A percentile compares a stretch with the other conserved stretches of the same genome.
phyloP scores from a whole-genome alignment of 2,888 invertebrate genomes.

The Reticulitermes lucifugus region DNA sequence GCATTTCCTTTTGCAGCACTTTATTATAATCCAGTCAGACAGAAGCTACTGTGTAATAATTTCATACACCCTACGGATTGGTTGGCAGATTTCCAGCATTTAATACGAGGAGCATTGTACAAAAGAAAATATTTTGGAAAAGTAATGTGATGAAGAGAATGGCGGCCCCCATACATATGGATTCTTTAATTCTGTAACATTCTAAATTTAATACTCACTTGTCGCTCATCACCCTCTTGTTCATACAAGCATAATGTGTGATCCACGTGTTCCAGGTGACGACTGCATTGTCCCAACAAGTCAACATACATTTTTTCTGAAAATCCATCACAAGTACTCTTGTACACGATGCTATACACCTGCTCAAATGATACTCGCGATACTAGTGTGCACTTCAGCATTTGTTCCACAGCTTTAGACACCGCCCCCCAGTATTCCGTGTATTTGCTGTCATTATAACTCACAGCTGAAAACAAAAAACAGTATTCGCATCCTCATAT shows the following conservation, averaged over 20 bases:
- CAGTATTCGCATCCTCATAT: background rate
- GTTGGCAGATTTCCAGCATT: no score
- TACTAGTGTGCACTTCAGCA: slow-evolving; percentile 45
- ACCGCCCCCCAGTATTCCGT: slow-evolving; percentile 48
- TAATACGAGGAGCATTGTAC: no score
- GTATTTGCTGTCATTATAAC: slow-evolving; percentile 28
- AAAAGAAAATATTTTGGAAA: no score
- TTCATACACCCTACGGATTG: no score
- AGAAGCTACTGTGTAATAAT: no score
- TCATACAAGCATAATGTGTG: slow-evolving; percentile 39
- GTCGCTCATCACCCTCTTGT: background rate
- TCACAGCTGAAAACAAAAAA: slow-evolving; percentile 12
- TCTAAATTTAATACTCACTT: slow-evolving; percentile 16
- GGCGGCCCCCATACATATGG: no score
- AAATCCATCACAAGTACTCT: slow-evolving; percentile 52
- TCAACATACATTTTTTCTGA: slow-evolving; percentile 52
- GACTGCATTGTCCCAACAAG: slow-evolving; percentile 48
- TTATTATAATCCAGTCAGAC: no score
- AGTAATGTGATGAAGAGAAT: no score
- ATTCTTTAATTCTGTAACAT: no score
- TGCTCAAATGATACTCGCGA: slow-evolving; percentile 52
- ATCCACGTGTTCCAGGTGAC: slow-evolving; percentile 50
- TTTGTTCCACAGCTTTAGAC: slow-evolving; percentile 50
- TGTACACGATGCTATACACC: slow-evolving; percentile 53
- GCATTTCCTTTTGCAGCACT: no score